Percentiles rank a stretch among this genome's conserved stretches.
Conservation (phyloP, 2,888 invertebrate species). For the Caenorhabditis sp. region DNA sequence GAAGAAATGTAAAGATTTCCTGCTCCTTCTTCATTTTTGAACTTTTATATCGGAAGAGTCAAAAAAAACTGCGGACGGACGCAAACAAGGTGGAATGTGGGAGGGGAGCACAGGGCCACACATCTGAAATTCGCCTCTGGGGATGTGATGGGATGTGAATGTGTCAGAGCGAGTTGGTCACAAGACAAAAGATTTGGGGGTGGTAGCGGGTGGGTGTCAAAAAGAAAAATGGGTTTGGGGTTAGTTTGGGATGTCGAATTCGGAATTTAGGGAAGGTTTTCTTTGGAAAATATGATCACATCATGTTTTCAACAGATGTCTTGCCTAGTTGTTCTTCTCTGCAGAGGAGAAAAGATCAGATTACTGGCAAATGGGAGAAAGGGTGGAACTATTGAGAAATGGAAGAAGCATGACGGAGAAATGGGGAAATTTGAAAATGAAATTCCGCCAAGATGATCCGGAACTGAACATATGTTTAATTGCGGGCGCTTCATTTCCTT, state of each 20-base stretch:
- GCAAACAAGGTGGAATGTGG: constrained; percentile 31
- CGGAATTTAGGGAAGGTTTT: background rate
- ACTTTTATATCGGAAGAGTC: constrained; percentile 11
- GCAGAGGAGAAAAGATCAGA: constrained; percentile 19
- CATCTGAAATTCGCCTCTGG: constrained; percentile 26
- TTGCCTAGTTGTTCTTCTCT: constrained; percentile 14
- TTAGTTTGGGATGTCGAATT: background rate
- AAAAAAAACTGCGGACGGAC: constrained; percentile 4
- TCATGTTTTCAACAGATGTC: constrained; percentile 49
- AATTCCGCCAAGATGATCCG: constrained; percentile 1
- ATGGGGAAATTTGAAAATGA: background rate
- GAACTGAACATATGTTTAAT: constrained; percentile 5
- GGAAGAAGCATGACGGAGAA: background rate
- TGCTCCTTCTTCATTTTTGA: constrained; percentile 7
- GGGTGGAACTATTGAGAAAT: background rate
- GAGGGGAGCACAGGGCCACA: constrained; percentile 8
- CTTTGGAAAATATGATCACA: constrained; percentile 48
- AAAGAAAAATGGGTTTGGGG: constrained; percentile 45
- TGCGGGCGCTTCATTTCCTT: background rate
- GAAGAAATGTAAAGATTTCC: constrained; percentile 19
- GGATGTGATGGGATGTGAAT: constrained; percentile 13
- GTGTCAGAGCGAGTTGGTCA: constrained; percentile 22
- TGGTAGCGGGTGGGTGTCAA: constrained; percentile 33
- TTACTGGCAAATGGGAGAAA: constrained; percentile 23
- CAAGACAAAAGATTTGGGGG: constrained; percentile 33